Base-by-base conservation (phyloP, 2,113 vertebrate genomes). In the Peromyscus maniculatus region DNA sequence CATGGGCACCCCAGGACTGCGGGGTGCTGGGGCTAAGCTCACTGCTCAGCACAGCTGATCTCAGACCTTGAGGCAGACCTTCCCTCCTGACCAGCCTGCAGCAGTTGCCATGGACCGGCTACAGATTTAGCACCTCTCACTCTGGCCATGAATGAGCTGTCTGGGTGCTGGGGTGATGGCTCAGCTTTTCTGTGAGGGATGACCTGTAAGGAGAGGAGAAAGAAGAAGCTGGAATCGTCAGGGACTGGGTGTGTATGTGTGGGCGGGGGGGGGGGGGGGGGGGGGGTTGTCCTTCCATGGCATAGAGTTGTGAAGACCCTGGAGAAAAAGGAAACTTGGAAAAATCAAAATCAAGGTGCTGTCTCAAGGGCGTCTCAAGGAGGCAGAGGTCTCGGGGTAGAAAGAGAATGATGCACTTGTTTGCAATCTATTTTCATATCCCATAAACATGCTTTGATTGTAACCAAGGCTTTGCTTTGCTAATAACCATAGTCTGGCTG, bases 391-490 rank as follows among this genome's bases (percentile, higher is more conserved):
- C 52, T 84, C 87, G 96, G 36, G 87, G 66, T 13, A 49, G 87
- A 71, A 92, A 77, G 67, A 88, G 74, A 84, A 86, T 17, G 26
- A 39, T 39, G 6, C 24, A 57, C 91, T 96, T 91, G 89, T 97
- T 97, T 96, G 88, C 77, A 22, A 46, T 93, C 98, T 98, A 98
- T 98, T 98, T 99, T 98, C 98, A 97, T 69, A 39, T 13, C 93
- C 57, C 77, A 77, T 87, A 89, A 96, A 75, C 0, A 24, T 19
- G 28, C 4, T 71, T 88, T 79, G 91, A 88, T 89, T 39, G 86
- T 91, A 33, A 59, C 31, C 66, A 39, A 91, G 74, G 33, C 90
- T 46, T 89, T 89, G 57, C 55, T 82, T 94, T 74, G 66, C 52
- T 94, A 39, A 39, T 52, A 52, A 52, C 39, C 59, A 13, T 75